Base-by-base conservation (phyloP, 2,888 invertebrate species). In the Thymelicus sylvestris region DNA sequence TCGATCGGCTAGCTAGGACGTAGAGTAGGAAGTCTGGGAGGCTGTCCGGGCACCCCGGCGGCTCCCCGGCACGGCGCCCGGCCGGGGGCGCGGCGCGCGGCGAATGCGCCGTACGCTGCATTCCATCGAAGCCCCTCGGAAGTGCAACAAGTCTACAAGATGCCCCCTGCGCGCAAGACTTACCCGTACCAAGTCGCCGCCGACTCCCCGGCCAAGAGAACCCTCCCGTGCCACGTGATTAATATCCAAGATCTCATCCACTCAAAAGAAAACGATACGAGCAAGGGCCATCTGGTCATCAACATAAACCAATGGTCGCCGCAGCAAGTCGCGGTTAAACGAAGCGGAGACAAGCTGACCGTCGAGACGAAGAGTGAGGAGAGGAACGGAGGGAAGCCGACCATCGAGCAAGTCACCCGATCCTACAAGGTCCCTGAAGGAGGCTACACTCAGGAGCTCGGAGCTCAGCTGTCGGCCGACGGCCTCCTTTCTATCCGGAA, bases 131-230 rank as follows among this genome's bases (percentile, higher is more conserved):
- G 8, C 19, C 19, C 7, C 50, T 52, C 50, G 50, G 50, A 52
- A 15, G 50, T 52, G 50, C 50, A 52, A 52, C 50, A 19, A 52
- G 15, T 52, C n/a, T n/a, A n/a, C n/a, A n/a, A n/a, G n/a, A 52
- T 52, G 50, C 50, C 50, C 7, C 50, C 50, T 2, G 50, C 50
- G 1, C 50, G 50, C 1, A 52, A 52, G 7, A 52, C 19, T 52
- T 19, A 52, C 19, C 50, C 50, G 50, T 44, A 41, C 44, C 44
- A 44, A 44, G 44, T 44, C 44, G 12, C 44, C 10, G 50, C 44
- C 10, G 50, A 52, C 6, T 19, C 15, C 15, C 6, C 19, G 7
- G 19, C 50, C 15, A 52, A 52, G 12, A 8, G 55, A 24, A 24
- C 10, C 10, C 12, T 15, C 15, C 24, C 55, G 8, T 6, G 19